These are phyloP conservation scores for Eueremaeus valkanovi DNA, from an alignment of 2,888 invertebrate species.

Conservation along the genomic window DNA sequence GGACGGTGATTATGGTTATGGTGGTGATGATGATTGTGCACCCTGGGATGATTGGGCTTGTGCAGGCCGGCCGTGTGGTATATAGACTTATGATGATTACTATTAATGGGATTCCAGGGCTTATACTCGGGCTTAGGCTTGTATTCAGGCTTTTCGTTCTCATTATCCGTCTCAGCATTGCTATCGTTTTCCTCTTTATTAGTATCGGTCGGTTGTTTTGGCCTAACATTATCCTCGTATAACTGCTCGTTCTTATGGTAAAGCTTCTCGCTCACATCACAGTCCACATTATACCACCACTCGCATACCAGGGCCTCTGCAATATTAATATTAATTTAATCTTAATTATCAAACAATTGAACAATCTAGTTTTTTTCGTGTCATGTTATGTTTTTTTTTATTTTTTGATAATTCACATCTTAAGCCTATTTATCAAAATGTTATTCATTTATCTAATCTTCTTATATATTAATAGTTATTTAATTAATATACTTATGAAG, in stretches of 20 bases:
- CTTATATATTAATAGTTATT: no score
- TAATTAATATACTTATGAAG: no score
- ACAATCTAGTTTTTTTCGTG: no score
- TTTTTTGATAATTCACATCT: no score
- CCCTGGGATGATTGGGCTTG: neutral
- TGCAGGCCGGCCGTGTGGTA: neutral
- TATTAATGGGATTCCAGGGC: no score
- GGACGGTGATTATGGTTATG: neutral
- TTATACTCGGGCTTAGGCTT: no score
- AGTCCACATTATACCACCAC: constrained; percentile 45
- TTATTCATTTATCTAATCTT: no score
- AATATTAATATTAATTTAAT: neutral
- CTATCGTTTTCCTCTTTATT: neutral
- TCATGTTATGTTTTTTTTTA: no score
- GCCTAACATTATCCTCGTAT: neutral
- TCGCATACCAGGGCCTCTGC: constrained; percentile 45
- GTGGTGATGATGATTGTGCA: neutral
- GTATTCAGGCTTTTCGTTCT: neutral
- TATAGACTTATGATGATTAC: neutral
- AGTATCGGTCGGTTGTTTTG: neutral
- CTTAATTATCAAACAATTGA: neutral
- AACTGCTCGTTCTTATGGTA: constrained; percentile 35
- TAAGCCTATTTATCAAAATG: no score
- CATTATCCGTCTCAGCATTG: neutral
- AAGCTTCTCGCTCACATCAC: constrained; percentile 12